Base-by-base conservation (phyloP, 2,797 vertebrate genomes). In the Varecia variegata region DNA sequence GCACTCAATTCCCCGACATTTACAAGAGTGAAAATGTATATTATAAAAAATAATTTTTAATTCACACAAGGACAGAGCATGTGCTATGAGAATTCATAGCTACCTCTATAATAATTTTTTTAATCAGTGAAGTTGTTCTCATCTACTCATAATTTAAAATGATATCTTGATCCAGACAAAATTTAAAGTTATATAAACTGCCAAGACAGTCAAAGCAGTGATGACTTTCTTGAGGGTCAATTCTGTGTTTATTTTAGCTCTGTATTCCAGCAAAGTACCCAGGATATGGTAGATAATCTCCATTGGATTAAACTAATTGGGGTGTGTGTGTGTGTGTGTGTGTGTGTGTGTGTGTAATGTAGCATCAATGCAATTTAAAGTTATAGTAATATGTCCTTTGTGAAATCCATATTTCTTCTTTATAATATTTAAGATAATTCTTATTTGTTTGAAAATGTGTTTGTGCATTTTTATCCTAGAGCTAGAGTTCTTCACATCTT, bases 101-200 rank as follows among this genome's bases (percentile, higher is more conserved):
- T 52, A 79, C 5, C n/a, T 62, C 40, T 83, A 30, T 17, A 95
- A 79, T 38, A 70, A n/a, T 32, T 67, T 65, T 87, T 17, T 38
- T 58, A 62, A 65, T 74, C 21, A 80, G 35, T 62, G 15, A 68
- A 60, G 5, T 38, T 87, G 6, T 47, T 90, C 92, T 25, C 13
- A 80, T 84, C 67, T 81, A 77, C 2, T 77, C 35, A 94, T 70
- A 93, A 20, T 79, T 88, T 65, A 82, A 85, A 54, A 62, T 40
- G 90, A 38, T 12, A 81, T 88, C 32, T 84, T 81, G 35, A 84
- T 35, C 6, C 7, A 54, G 52, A 18, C 4, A 88, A 68, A 14
- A 87, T 52, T 54, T 93, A 68, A 80, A 92, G 25, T 90, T 70
- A 27, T 23, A 43, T 32, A 95, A 82, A 56, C 32, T 82, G 30